Conservation (phyloP, 2,113 vertebrate genomes). For the Tupaia tana region DNA sequence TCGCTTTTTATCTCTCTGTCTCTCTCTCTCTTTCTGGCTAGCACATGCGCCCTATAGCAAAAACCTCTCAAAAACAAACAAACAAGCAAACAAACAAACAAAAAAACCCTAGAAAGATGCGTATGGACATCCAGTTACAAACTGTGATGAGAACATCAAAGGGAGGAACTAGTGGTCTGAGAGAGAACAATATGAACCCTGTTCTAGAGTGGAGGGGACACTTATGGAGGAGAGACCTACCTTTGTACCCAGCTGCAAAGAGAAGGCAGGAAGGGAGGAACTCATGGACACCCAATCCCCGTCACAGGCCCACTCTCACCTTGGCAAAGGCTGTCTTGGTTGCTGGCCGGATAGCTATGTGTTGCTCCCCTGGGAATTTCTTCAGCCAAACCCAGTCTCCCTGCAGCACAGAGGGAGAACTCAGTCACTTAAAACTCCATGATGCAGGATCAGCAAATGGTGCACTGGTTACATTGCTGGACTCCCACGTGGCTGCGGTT, state of each 20-base stretch:
- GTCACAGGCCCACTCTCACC: constrained; percentile 81
- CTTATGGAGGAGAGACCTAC: neutral
- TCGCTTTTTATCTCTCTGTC: too few species aligned
- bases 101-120: too few species aligned
- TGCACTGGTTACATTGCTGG: too few species aligned
- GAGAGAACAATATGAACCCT: neutral
- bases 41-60: too few species aligned
- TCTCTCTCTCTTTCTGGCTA: too few species aligned
- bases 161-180: neutral
- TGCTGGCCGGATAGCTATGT: constrained; percentile 83
- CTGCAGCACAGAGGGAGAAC: constrained; percentile 81
- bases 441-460: too few species aligned
- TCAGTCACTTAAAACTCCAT: neutral
- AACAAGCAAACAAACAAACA: too few species aligned
- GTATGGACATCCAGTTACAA: neutral
- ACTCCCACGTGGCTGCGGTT: too few species aligned
- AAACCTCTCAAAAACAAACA: too few species aligned
- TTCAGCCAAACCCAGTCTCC: constrained; percentile 98
- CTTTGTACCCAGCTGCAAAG: neutral
- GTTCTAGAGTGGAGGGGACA: neutral
- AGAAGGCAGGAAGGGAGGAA: neutral
- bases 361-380: constrained; percentile 89
- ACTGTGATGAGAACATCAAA: neutral
- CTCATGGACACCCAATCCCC: neutral
- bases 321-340: constrained; percentile 90